phyloP scores from a whole-genome alignment of 1,140 invertebrate genomes.

The Trichogramma pretiosum region DNA sequence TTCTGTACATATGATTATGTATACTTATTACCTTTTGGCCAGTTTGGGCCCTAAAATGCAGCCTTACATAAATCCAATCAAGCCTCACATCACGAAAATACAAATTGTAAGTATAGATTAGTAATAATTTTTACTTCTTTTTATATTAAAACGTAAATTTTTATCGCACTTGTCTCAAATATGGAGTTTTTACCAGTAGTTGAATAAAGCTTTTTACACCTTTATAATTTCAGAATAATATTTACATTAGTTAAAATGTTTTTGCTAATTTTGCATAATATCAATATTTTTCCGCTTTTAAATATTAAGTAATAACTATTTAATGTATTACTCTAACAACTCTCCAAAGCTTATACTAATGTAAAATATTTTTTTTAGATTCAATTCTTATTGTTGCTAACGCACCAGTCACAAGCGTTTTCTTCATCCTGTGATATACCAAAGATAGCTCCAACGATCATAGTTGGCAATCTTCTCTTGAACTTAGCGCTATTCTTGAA shows the following conservation, averaged over 20 bases:
- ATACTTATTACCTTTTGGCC: conserved; percentile 34
- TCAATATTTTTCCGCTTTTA: conserved; percentile 2
- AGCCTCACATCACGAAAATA: conserved; percentile 26
- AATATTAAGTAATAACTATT: not conserved
- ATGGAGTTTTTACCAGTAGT: no score
- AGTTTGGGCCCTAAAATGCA: conserved; percentile 29
- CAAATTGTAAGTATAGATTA: conserved; percentile 28
- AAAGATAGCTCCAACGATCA: conserved; percentile 1
- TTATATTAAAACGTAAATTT: not conserved
- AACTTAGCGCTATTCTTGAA: conserved; percentile 19
- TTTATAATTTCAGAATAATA: no score
- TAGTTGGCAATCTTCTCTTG: conserved; percentile 4
- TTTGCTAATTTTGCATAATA: no score
- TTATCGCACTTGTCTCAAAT: no score
- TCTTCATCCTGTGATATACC: conserved; percentile 10
- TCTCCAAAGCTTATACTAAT: conserved; percentile 5
- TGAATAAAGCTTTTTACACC: no score
- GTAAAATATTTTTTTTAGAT: conserved; percentile 13
- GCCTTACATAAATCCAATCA: conserved; percentile 20
- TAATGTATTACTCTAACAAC: conserved; percentile 1
- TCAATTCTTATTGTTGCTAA: conserved; percentile 65
- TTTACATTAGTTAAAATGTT: no score
- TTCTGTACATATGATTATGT: conserved; percentile 37
- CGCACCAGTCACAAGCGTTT: conserved; percentile 41
- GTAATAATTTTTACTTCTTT: conserved; percentile 14